phyloP scores from a whole-genome alignment of 2,113 vertebrate genomes.

The Pachycephala philippinensis region DNA sequence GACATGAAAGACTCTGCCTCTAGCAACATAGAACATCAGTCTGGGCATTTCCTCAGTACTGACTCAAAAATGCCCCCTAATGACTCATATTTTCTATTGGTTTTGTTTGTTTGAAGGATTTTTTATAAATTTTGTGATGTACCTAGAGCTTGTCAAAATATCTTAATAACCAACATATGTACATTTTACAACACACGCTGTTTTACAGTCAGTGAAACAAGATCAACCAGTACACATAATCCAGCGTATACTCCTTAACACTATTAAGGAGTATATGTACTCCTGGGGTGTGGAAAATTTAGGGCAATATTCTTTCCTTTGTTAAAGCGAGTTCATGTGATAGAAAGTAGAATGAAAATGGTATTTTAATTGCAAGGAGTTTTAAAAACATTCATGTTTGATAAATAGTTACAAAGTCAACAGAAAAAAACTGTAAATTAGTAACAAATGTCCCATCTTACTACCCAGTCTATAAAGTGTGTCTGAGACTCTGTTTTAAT shows the following conservation, averaged over 20 bases:
- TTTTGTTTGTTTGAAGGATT: fast-evolving
- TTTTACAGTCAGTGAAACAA: neutral
- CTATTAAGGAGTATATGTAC: neutral
- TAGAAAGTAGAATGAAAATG: neutral
- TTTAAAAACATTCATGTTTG: neutral
- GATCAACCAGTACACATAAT: neutral
- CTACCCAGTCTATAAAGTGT: neutral
- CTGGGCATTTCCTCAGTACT: neutral
- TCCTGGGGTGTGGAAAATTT: neutral
- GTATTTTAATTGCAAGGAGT: neutral
- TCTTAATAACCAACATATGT: neutral
- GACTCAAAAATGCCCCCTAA: neutral
- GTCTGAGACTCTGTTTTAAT: neutral
- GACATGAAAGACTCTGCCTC: neutral
- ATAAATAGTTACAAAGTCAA: conserved; percentile 16
- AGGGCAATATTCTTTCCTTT: neutral
- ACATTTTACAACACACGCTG: neutral
- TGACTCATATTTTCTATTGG: neutral
- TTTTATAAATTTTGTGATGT: neutral
- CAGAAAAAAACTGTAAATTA: neutral
- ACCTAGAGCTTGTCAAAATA: neutral
- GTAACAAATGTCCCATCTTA: neutral
- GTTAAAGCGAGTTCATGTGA: neutral
- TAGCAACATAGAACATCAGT: neutral
- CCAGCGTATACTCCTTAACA: neutral